A percentile compares a stretch with the other conserved stretches of the same genome.
Conservation (phyloP, 2,888 invertebrate genomes). For the Aquatica leii region DNA sequence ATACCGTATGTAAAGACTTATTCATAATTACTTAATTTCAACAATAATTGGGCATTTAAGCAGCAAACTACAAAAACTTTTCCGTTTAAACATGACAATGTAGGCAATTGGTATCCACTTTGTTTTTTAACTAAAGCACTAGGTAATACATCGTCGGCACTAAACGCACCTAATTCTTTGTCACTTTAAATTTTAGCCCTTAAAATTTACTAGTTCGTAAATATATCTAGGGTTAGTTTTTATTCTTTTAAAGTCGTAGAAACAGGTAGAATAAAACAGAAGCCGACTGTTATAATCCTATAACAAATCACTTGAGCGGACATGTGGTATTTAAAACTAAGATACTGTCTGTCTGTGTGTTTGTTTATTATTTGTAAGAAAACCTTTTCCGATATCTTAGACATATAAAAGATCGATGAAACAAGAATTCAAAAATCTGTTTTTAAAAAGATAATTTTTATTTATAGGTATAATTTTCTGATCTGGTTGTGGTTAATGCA, state of each 20-base stretch:
- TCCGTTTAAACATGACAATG: too few relatives aligned
- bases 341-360: constrained; percentile 13
- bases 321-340: constrained; percentile 24
- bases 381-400: constrained; percentile 8
- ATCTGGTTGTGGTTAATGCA: neutral
- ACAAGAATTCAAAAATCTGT: neutral
- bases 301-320: constrained; percentile 26
- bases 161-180: constrained; percentile 24
- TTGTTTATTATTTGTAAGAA: constrained; percentile 19
- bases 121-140: too few relatives aligned
- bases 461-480: neutral
- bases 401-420: neutral
- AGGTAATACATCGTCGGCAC: constrained; percentile 19
- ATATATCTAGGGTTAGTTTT: constrained; percentile 15
- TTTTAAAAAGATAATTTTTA: neutral
- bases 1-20: too few relatives aligned
- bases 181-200: constrained; percentile 16
- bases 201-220: constrained; percentile 20
- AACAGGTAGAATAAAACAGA: constrained; percentile 31
- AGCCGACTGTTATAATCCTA: constrained; percentile 26
- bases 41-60: too few relatives aligned
- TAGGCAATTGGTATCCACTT: too few relatives aligned
- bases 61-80: too few relatives aligned
- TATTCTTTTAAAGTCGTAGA: constrained; percentile 8
- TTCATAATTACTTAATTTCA: too few relatives aligned